These are phyloP conservation scores for Stylophora pistillata DNA, from an alignment of 64 coral and sea anemone genomes.

Conservation along the genomic window DNA sequence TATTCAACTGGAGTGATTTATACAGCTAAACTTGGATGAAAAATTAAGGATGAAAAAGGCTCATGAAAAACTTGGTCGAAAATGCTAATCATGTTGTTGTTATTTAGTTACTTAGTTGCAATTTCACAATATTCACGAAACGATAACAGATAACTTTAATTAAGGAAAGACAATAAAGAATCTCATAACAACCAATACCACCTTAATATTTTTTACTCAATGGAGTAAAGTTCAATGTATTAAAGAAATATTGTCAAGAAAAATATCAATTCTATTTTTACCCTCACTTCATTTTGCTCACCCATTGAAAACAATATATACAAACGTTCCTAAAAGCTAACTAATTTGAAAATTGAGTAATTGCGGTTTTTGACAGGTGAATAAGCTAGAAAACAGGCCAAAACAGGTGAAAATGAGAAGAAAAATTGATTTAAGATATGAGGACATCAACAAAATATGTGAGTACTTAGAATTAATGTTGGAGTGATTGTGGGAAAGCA, in stretches of 20 bases:
- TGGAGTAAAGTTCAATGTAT: background rate
- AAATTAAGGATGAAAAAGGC: background rate
- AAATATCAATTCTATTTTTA: background rate
- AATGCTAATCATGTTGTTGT: background rate
- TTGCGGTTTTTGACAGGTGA: background rate
- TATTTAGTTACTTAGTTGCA: background rate
- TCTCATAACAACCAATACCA: background rate
- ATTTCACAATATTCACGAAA: background rate
- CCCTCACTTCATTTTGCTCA: background rate
- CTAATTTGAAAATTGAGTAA: conserved; percentile 9
- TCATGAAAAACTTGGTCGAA: background rate
- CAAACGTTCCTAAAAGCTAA: background rate
- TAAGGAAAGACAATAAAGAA: background rate
- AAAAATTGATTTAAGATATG: background rate
- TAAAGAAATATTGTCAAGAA: background rate
- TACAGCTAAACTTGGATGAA: no score
- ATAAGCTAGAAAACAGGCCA: background rate
- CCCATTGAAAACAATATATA: background rate
- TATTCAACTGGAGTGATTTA: no score
- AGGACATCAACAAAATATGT: background rate
- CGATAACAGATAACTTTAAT: background rate
- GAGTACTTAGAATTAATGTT: background rate
- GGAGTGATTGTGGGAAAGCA: background rate
- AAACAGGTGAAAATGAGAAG: background rate
- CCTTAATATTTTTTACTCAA: background rate